phyloP scores from a whole-genome alignment of 2,797 vertebrate genomes.

The Hypotaenidia philippensis region DNA sequence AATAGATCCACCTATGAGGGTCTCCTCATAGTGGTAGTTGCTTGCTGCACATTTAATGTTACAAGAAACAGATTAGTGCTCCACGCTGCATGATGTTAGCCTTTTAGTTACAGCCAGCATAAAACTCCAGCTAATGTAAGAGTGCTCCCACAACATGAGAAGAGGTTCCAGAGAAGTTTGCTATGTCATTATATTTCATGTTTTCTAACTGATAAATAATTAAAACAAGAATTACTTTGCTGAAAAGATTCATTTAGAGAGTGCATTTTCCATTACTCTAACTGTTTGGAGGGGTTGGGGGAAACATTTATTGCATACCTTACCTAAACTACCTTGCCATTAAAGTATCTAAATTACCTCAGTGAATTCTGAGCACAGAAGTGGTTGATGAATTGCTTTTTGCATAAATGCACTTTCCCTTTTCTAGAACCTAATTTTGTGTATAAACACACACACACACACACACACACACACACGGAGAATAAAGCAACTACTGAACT shows the following conservation, averaged over 20 bases:
- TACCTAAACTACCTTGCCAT: slow-evolving; percentile 85
- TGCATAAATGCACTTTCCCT: slow-evolving; percentile 85
- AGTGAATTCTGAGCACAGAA: slow-evolving; percentile 87
- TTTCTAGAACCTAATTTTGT: slow-evolving; percentile 83
- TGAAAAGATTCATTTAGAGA: slow-evolving; percentile 84
- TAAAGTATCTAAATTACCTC: slow-evolving; percentile 88
- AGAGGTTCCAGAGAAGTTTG: slow-evolving; percentile 74
- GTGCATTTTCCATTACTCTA: slow-evolving; percentile 81
- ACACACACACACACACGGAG: neutral
- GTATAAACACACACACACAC: slow-evolving; percentile 42
- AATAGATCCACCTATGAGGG: slow-evolving; percentile 67
- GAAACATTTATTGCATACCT: slow-evolving; percentile 79
- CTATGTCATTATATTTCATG: slow-evolving; percentile 83
- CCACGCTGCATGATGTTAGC: slow-evolving; percentile 51
- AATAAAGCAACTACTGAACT: slow-evolving; percentile 75
- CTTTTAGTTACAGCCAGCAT: slow-evolving; percentile 63
- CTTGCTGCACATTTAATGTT: slow-evolving; percentile 62
- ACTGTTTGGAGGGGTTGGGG: slow-evolving; percentile 74
- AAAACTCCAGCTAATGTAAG: slow-evolving; percentile 59
- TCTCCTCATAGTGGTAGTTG: slow-evolving; percentile 48
- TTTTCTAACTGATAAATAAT: slow-evolving; percentile 86
- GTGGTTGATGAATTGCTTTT: slow-evolving; percentile 87
- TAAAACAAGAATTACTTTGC: slow-evolving; percentile 85
- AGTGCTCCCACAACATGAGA: slow-evolving; percentile 42
- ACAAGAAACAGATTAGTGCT: slow-evolving; percentile 75